phyloP scores from a whole-genome alignment of 2,113 vertebrate genomes.

The Oncorhynchus gorbuscha region DNA sequence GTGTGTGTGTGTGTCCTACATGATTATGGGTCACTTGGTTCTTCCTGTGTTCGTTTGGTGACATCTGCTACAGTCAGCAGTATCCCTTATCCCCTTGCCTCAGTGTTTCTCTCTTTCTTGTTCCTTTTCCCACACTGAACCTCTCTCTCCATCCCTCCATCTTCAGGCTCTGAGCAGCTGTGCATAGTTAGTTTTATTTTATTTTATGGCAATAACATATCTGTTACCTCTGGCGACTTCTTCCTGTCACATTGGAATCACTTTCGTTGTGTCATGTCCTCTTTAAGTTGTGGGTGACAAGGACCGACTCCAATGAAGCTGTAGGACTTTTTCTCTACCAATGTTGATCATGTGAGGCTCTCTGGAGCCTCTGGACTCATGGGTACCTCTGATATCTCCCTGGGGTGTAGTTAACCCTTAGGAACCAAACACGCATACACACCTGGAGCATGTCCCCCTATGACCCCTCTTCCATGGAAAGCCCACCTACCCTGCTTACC shows the following conservation, averaged over 20 bases:
- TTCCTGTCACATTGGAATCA: background rate
- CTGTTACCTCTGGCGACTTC: too few relatives aligned
- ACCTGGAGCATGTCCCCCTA: constrained; percentile 29
- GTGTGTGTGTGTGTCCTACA: constrained; percentile 13
- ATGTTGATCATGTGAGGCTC: background rate
- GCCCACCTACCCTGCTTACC: constrained; percentile 30
- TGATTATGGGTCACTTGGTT: constrained; percentile 30
- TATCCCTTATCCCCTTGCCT: constrained; percentile 1
- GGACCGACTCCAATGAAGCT: too few relatives aligned
- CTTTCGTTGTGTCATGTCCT: background rate
- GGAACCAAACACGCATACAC: background rate
- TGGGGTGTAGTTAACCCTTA: background rate
- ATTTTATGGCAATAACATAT: too few relatives aligned
- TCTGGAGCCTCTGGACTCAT: background rate
- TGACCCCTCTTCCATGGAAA: constrained; percentile 8
- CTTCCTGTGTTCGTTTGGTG: constrained; percentile 28
- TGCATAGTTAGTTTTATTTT: background rate
- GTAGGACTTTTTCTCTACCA: background rate
- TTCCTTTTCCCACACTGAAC: background rate
- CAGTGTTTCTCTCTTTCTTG: too few relatives aligned
- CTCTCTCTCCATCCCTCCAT: constrained; percentile 13
- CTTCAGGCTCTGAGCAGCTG: constrained; percentile 31
- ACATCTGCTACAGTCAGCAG: constrained; percentile 20
- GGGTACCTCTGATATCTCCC: background rate
- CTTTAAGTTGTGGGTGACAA: background rate